A percentile compares a stretch with the other conserved stretches of the same genome.
phyloP scores from a whole-genome alignment of 1,140 invertebrate genomes.

The Bombus impatiens region DNA sequence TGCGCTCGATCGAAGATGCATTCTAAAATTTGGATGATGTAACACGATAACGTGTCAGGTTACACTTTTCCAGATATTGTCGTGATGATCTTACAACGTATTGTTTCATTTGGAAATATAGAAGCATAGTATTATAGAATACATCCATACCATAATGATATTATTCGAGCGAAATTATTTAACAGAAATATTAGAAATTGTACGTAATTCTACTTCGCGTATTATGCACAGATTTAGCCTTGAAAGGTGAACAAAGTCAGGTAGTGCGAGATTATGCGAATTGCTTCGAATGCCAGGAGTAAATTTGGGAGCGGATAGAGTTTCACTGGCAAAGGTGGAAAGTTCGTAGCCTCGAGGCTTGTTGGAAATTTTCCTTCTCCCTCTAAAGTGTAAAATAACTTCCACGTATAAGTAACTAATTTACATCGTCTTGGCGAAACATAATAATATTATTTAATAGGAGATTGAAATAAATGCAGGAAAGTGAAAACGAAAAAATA shows the following conservation, averaged over 20 bases:
- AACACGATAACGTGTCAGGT: too few species aligned
- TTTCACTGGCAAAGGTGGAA: slow-evolving; percentile 16
- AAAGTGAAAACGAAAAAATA: background rate
- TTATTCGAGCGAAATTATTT: background rate
- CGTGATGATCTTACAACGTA: too few species aligned
- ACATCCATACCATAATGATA: background rate
- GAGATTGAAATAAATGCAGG: background rate
- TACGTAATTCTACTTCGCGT: background rate
- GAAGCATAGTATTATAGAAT: background rate
- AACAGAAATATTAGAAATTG: background rate
- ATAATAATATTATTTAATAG: slow-evolving; percentile 4
- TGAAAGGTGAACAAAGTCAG: slow-evolving; percentile 4
- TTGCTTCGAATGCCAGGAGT: slow-evolving; percentile 13
- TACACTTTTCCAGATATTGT: too few species aligned
- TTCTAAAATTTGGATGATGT: too few species aligned
- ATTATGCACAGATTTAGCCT: background rate
- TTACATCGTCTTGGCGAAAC: background rate
- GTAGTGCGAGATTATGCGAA: slow-evolving; percentile 35
- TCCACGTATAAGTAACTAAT: slow-evolving; percentile 28
- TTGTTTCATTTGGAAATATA: too few species aligned
- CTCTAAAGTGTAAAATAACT: slow-evolving; percentile 12
- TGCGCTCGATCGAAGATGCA: too few species aligned
- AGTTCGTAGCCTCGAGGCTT: slow-evolving; percentile 16
- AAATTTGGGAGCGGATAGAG: slow-evolving; percentile 36
- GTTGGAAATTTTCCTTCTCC: background rate